A percentile compares a stretch with the other conserved stretches of the same genome.
These are phyloP conservation scores for Eupithecia pulchellata DNA, from an alignment of 2,888 invertebrate genomes.

Conservation along the genomic window DNA sequence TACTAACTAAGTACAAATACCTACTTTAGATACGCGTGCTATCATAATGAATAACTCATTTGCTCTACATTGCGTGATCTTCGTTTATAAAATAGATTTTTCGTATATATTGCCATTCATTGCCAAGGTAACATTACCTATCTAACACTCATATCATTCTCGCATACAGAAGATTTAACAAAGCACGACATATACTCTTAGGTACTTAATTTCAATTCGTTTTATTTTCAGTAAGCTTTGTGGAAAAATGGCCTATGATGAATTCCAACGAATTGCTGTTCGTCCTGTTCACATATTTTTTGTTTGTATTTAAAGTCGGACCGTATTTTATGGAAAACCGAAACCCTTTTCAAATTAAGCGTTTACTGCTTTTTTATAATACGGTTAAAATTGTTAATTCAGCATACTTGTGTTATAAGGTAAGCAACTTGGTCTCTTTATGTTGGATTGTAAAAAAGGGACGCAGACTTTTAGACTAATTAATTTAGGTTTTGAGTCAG, in stretches of 20 bases:
- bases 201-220: too few species aligned
- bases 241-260: conserved; percentile 89
- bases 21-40: neutral
- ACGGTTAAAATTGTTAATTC: conserved; percentile 86
- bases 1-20: neutral
- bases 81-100: neutral
- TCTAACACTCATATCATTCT: neutral
- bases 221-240: conserved; percentile 84
- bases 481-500: neutral
- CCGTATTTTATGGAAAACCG: conserved; percentile 88
- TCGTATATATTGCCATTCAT: neutral
- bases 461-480: neutral
- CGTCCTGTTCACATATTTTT: conserved; percentile 85
- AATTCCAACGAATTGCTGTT: conserved; percentile 85
- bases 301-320: conserved; percentile 87
- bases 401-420: conserved; percentile 80
- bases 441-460: neutral
- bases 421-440: conserved; percentile 49
- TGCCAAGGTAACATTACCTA: neutral
- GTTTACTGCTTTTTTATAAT: conserved; percentile 87
- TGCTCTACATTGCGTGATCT: neutral
- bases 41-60: neutral
- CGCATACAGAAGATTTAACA: neutral
- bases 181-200: neutral
- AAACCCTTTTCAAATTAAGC: conserved; percentile 85